Percentiles rank a stretch among this genome's conserved stretches.
Evolutionary conservation across 2,113 vertebrate genomes (phyloP).

Genomic region (Pomatostomus ruficeps): DNA sequence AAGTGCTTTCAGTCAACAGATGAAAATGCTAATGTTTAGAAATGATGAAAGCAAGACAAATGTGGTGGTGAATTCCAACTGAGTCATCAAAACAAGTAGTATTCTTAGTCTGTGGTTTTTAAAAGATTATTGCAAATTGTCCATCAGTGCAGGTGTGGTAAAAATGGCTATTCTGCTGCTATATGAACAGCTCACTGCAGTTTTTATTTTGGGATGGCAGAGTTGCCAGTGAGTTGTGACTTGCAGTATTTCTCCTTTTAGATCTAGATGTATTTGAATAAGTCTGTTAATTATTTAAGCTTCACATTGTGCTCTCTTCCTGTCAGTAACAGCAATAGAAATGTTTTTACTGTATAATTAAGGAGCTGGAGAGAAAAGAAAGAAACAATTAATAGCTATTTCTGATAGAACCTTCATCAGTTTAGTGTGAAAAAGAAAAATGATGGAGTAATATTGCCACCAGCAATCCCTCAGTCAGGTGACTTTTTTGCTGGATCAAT

Average conservation of each 20-base stretch:
- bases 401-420: conserved; percentile 67
- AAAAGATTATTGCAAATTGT: conserved; percentile 44
- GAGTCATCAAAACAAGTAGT: conserved; percentile 57
- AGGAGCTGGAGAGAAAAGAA: conserved; percentile 51
- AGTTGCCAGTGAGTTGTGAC: not conserved
- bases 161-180: not conserved
- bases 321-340: not conserved
- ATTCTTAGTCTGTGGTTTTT: conserved; percentile 50
- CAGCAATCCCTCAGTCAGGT: conserved; percentile 78
- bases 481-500: conserved; percentile 76
- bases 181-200: not conserved
- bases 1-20: conserved; percentile 44
- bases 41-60: conserved; percentile 48
- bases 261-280: not conserved
- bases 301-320: not conserved
- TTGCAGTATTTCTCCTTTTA: not conserved
- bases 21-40: conserved; percentile 31
- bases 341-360: conserved; percentile 48
- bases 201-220: conserved; percentile 35
- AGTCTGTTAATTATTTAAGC: conserved; percentile 9
- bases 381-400: conserved; percentile 66
- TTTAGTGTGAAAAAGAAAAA: conserved; percentile 75
- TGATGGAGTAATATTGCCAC: conserved; percentile 77
- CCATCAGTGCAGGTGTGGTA: conserved; percentile 21
- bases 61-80: conserved; percentile 46